Percentiles rank a stretch among this genome's conserved stretches.
These are phyloP conservation scores for Balaeniceps rex DNA, from an alignment of 2,113 vertebrate species.

Conservation along the genomic window DNA sequence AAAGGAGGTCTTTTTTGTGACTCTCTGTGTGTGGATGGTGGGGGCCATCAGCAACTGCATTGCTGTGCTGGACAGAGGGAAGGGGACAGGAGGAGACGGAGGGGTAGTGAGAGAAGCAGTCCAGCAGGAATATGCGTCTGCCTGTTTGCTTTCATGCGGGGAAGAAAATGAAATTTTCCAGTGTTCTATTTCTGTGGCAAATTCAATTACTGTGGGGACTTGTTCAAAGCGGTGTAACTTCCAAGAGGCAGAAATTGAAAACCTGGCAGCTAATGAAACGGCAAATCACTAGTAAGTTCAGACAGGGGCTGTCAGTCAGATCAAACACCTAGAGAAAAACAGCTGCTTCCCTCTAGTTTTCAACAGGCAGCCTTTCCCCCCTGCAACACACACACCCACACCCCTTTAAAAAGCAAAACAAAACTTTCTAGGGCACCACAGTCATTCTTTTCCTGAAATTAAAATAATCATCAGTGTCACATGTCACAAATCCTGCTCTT, in stretches of 20 bases:
- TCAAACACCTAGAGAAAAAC: conserved; percentile 72
- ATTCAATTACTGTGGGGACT: conserved; percentile 99
- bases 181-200: conserved; percentile 97
- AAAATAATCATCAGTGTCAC: background rate
- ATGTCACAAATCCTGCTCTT: background rate
- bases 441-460: background rate
- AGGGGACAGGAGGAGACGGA: background rate
- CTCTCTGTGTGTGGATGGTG: conserved; percentile 6
- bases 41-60: conserved; percentile 13
- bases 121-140: conserved; percentile 46
- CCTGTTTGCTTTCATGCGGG: conserved; percentile 63
- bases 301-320: conserved; percentile 82
- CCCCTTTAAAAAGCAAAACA: background rate
- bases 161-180: conserved; percentile 98
- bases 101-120: background rate
- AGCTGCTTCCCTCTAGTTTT: conserved; percentile 39
- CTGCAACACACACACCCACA: background rate
- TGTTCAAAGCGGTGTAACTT: conserved; percentile 95
- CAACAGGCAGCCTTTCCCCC: background rate
- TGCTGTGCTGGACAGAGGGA: background rate
- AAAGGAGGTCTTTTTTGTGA: conserved; percentile 70
- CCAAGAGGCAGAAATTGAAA: conserved; percentile 98
- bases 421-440: background rate
- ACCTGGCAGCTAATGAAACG: conserved; percentile 94
- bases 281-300: conserved; percentile 90